Evolutionary conservation across 2,113 vertebrate species (phyloP).

Genomic region (Ptilorrhoa leucosticta): DNA sequence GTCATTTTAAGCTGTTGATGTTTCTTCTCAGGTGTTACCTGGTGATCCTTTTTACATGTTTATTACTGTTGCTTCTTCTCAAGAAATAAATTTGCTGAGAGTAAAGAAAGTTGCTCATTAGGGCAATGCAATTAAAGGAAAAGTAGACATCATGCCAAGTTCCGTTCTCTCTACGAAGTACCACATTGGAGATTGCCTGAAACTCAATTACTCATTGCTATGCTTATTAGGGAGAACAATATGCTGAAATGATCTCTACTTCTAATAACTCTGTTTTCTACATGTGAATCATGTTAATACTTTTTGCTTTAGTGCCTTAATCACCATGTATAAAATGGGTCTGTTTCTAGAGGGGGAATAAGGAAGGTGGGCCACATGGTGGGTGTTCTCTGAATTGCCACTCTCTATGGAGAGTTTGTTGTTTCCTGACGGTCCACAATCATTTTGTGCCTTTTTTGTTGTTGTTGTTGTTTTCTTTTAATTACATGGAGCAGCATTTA

Average conservation of each 20-base stretch:
- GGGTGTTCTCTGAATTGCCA: conserved; percentile 15
- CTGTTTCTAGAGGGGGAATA: neutral
- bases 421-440: neutral
- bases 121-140: conserved; percentile 68
- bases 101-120: conserved; percentile 60
- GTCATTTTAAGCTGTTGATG: neutral
- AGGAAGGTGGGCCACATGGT: neutral
- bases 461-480: neutral
- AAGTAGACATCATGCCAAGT: conserved; percentile 62
- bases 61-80: conserved; percentile 52
- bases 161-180: conserved; percentile 45
- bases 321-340: conserved; percentile 2
- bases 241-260: conserved; percentile 49
- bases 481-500: neutral
- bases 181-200: conserved; percentile 68
- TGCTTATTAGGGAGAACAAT: conserved; percentile 69
- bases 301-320: conserved; percentile 30
- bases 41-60: neutral
- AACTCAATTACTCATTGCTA: conserved; percentile 69
- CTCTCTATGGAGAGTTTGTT: neutral
- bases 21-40: neutral
- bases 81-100: conserved; percentile 56
- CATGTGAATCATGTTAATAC: conserved; percentile 55
- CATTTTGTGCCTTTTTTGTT: neutral
- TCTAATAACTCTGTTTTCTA: conserved; percentile 68